Evolutionary conservation across 1,140 invertebrate species (phyloP).

Genomic region (Cyphomyrmex costatus): DNA sequence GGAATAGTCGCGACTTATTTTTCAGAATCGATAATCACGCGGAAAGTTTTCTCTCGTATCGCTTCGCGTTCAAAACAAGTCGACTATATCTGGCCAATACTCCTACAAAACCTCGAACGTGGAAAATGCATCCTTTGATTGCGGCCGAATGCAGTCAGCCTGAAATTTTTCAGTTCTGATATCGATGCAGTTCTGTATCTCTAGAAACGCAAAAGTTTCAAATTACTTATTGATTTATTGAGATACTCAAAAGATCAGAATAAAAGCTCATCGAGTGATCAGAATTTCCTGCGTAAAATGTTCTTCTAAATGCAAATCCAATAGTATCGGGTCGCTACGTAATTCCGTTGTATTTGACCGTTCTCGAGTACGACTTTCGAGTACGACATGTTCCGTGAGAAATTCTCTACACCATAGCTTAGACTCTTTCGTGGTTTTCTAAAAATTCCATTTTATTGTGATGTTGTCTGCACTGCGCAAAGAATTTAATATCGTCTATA

Average conservation of each 20-base stretch:
- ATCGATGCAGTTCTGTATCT: not conserved
- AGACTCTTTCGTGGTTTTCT: not conserved
- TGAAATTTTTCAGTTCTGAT: constrained; percentile 11
- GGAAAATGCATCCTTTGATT: constrained; percentile 36
- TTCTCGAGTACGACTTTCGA: constrained; percentile 6
- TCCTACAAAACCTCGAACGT: not conserved
- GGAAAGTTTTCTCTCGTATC: constrained; percentile 21
- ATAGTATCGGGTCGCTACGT: not conserved
- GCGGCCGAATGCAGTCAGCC: not conserved
- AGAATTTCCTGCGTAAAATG: not conserved
- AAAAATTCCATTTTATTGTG: constrained; percentile 43
- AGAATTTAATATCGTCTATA: constrained; percentile 53
- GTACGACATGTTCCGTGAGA: not conserved
- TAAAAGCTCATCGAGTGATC: not conserved
- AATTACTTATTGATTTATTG: constrained; percentile 33
- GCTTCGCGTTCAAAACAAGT: constrained; percentile 49
- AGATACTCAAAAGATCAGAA: not conserved
- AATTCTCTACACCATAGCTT: not conserved
- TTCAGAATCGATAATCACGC: constrained; percentile 45
- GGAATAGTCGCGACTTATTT: constrained; percentile 45
- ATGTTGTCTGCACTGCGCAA: constrained; percentile 28
- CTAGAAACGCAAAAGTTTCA: not conserved
- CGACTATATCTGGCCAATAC: not conserved
- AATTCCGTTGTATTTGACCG: not conserved
- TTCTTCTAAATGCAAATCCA: constrained; percentile 14